A percentile compares a stretch with the other conserved stretches of the same genome.
Evolutionary conservation across 2,888 invertebrate species (phyloP).

Genomic region (Sabellastarte sp.): DNA sequence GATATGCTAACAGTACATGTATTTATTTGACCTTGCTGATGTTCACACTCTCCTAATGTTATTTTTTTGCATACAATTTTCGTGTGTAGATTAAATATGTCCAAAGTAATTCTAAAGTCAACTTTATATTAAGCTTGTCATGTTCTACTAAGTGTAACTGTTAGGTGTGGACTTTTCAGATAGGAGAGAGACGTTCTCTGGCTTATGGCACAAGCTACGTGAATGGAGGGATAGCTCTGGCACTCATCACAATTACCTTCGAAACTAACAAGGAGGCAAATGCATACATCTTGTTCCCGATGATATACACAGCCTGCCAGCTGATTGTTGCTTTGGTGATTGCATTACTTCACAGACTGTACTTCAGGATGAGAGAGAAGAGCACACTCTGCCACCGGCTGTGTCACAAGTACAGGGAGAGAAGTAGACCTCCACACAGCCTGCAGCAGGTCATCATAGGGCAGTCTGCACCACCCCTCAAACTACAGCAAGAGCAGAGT

Average conservation of each 20-base stretch:
- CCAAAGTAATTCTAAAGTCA: no score
- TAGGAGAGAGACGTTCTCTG: neutral
- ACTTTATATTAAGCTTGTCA: no score
- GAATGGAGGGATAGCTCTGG: neutral
- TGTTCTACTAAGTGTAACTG: no score
- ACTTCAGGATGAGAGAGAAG: neutral
- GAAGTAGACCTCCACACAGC: neutral
- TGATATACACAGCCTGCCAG: neutral
- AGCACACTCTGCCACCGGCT: neutral
- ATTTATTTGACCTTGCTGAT: no score
- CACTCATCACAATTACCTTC: neutral
- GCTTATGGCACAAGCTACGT: neutral
- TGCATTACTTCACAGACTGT: neutral
- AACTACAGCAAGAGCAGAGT: no score
- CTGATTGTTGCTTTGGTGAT: neutral
- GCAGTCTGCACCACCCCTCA: neutral
- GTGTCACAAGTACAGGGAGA: neutral
- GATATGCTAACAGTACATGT: no score
- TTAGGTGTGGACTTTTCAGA: neutral
- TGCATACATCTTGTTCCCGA: neutral
- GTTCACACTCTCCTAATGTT: no score
- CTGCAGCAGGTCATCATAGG: neutral
- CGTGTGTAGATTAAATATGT: no score
- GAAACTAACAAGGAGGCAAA: neutral
- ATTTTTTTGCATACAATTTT: no score